These are phyloP conservation scores for Ormyrus labotus DNA, from an alignment of 2,888 invertebrate genomes.

Conservation along the genomic window DNA sequence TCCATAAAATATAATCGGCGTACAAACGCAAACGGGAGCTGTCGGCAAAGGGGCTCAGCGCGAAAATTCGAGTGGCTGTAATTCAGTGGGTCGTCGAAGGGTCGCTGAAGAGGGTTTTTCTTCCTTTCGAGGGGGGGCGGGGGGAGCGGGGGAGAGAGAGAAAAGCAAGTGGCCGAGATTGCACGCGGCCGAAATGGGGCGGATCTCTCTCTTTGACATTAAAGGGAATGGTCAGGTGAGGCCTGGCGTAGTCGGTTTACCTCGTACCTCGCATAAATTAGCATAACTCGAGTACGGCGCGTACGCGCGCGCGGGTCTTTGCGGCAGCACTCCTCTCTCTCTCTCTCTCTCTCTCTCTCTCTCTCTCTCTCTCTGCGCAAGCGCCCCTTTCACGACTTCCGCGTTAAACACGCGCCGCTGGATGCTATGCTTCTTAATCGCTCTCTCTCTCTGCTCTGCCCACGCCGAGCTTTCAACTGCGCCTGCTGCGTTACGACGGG, in stretches of 20 bases:
- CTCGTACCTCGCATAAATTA: constrained; percentile 66
- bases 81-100: no score
- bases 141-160: no score
- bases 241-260: constrained; percentile 57
- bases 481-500: constrained; percentile 10
- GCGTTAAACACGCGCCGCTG: constrained; percentile 39
- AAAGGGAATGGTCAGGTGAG: constrained; percentile 7
- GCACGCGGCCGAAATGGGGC: constrained; percentile 53
- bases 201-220: constrained; percentile 20
- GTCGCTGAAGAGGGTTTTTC: no score
- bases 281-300: constrained; percentile 61
- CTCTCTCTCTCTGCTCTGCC: not conserved
- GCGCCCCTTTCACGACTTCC: constrained; percentile 44
- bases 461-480: constrained; percentile 15
- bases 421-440: constrained; percentile 44
- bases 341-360: no score
- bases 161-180: no score
- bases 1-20: no score
- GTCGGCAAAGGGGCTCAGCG: no score
- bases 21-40: no score
- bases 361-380: not conserved
- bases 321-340: not conserved
- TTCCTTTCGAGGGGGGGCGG: no score
- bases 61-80: no score
- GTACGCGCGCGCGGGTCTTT: not conserved